Conservation (phyloP, 2,888 invertebrate genomes). For the Dorcus parallelipipedus region DNA sequence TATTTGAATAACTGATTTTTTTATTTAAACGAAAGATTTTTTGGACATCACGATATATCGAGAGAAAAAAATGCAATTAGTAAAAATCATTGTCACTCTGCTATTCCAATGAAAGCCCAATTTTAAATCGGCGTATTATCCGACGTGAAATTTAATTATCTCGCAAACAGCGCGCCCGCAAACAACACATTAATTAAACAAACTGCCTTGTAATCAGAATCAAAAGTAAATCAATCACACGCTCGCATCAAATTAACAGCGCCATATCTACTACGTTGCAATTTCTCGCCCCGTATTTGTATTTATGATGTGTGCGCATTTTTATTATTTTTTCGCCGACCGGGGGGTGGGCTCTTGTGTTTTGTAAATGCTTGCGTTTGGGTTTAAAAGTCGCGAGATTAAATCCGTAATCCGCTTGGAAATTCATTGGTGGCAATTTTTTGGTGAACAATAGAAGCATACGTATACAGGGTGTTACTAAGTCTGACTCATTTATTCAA, state of each 20-base stretch:
- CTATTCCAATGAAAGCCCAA: not conserved
- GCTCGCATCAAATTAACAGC: not conserved
- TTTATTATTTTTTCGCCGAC: not conserved
- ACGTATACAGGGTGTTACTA: no score
- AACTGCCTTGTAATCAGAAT: constrained; percentile 16
- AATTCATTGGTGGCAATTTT: no score
- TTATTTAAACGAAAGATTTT: no score
- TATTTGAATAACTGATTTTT: no score
- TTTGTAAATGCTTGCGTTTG: not conserved
- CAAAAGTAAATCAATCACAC: constrained; percentile 13
- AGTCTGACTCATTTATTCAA: no score
- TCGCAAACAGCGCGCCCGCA: not conserved
- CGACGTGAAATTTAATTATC: constrained; percentile 1
- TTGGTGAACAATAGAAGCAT: no score
- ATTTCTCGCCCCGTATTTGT: not conserved
- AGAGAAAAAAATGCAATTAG: not conserved
- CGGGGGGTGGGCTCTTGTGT: not conserved
- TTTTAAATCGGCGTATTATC: not conserved
- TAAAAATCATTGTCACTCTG: not conserved
- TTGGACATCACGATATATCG: no score
- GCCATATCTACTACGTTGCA: not conserved
- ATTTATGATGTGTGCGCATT: not conserved
- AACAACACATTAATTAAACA: constrained; percentile 4
- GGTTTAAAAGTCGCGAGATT: no score
- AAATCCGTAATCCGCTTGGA: no score